phyloP scores from a whole-genome alignment of 2,797 vertebrate species.

The Muraenolepis orangiensis region DNA sequence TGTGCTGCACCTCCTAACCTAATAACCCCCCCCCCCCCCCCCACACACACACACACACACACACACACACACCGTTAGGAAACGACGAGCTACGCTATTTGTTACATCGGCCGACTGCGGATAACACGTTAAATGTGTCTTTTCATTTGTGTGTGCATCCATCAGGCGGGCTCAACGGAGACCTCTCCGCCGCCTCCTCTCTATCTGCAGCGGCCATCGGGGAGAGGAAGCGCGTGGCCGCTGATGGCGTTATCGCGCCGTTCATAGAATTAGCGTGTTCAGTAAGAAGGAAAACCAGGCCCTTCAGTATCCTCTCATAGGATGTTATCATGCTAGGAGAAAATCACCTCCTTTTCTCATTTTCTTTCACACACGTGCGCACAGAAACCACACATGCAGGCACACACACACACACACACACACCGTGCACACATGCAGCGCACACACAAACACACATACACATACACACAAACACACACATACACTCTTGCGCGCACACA shows the following conservation, averaged over 20 bases:
- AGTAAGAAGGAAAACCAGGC: not conserved
- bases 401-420: too few relatives aligned
- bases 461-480: too few relatives aligned
- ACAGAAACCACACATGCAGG: too few relatives aligned
- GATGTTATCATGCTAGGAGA: not conserved
- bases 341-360: too few relatives aligned
- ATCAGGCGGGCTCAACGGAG: not conserved
- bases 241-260: slow-evolving; percentile 9
- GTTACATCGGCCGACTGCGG: not conserved
- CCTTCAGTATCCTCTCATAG: not conserved
- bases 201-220: not conserved
- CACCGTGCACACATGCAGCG: too few relatives aligned
- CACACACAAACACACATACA: too few relatives aligned
- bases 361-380: too few relatives aligned
- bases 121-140: slow-evolving; percentile 11
- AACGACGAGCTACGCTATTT: not conserved
- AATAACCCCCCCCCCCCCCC: not conserved
- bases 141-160: slow-evolving; percentile 1
- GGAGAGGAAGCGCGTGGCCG: slow-evolving; percentile 7
- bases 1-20: too few relatives aligned
- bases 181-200: not conserved
- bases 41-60: not conserved
- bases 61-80: not conserved
- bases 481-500: too few relatives aligned
- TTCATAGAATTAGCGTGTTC: slow-evolving; percentile 20